Conservation (phyloP, 2,113 vertebrate species). For the Monarcha castaneiventris region DNA sequence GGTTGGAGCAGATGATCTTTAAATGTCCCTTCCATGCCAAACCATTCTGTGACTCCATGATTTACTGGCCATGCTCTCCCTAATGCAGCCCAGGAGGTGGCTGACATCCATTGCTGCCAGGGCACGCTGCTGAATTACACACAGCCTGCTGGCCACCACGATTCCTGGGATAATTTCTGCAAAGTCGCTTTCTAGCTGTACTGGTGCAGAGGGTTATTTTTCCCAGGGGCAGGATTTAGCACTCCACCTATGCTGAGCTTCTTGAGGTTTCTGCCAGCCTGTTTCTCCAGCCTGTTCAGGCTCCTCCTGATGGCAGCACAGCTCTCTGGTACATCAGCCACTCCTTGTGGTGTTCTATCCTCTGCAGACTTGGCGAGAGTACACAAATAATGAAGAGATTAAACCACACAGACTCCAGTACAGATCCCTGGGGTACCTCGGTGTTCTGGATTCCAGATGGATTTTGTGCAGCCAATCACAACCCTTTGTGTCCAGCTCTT, state of each 20-base stretch:
- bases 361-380: not conserved
- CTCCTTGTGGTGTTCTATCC: not conserved
- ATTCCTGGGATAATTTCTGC: not conserved
- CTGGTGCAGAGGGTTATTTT: not conserved
- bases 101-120: not conserved
- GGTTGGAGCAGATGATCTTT: not conserved
- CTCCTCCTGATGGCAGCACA: not conserved
- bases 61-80: not conserved
- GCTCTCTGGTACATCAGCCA: not conserved
- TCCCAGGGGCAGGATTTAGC: not conserved
- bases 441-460: not conserved
- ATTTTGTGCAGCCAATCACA: not conserved
- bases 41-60: no score
- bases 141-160: not conserved
- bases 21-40: not conserved
- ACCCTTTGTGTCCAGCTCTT: not conserved
- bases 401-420: not conserved
- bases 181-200: not conserved
- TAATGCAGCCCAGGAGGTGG: not conserved
- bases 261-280: not conserved
- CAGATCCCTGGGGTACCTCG: not conserved
- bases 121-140: not conserved
- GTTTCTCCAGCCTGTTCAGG: not conserved
- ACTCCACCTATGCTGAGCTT: not conserved
- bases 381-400: not conserved